Base-by-base conservation (phyloP, 2,888 invertebrate genomes). In the Bombylius major region DNA sequence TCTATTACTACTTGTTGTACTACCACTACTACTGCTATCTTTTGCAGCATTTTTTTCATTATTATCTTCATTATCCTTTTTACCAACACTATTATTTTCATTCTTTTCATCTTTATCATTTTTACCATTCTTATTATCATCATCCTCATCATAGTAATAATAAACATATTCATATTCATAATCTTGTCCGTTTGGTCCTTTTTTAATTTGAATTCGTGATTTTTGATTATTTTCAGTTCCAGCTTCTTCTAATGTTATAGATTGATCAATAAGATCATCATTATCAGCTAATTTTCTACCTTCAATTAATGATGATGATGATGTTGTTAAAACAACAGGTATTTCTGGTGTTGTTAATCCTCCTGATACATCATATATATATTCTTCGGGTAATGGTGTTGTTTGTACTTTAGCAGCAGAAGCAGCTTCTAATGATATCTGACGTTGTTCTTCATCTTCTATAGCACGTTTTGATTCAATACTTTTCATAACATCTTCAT, bases 161-260 rank as follows among this genome's bases (percentile, higher is more conserved):
- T 92, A 92, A 34, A 92, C 87, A 68, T 92, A 92, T 69, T 92
- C 92, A 67, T 91, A 92, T 70, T 92, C 92, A 67, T 91, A 91
- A 67, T 92, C 91, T 70, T 90, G 86, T 4, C 91, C 91, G 66
- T 91, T 90, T 3, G 89, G 89, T 13, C 89, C 91, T 67, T 90
- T 91, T 67, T 91, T 89, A 42, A 91, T 84, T 77, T 90, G 84
- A 63, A 87, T 85, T 58, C 86, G 77, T 0, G 87, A 86, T 62
- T 85, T 82, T 59, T 80, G 80, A 61, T 79, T 82, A 64, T 82
- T 83, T 67, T 85, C 86, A 23, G 83, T 81, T 1, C 83, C 83
- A 47, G 84, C 83, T 2, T 80, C 79, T 59, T 82, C 79, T 32
- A 83, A 69, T 53, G 77, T 78, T n/a, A 77, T 71, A 52, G 78